Evolutionary conservation across 2,113 vertebrate genomes (phyloP), one percentile per base, ranked within the genome.

Genomic region (Coptodon rendalli): DNA sequence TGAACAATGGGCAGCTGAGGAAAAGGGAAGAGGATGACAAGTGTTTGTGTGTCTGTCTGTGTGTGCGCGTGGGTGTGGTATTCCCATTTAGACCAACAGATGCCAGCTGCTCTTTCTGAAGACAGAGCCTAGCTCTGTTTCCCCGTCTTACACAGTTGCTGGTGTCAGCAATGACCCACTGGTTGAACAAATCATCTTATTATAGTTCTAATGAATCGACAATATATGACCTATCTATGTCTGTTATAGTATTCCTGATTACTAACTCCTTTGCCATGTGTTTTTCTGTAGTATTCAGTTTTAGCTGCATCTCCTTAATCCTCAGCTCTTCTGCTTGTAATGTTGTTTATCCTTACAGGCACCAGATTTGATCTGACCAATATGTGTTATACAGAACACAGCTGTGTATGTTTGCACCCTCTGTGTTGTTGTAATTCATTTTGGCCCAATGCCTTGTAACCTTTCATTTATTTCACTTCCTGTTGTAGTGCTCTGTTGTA

Each of bases 1-100:
- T 50, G 71, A 91, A 88, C 85, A 92, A 85, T 27, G 71, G 52
- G 43, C 59, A 57, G 57, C 82, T 78, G 81, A 85, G 56, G 82
- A 84, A 27, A 19, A 4, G 31, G 68, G 66, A 71, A 80, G 54
- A 61, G 16, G 82, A 61, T 16, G 27, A 73, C 7, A 22, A 36
- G 29, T 29, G 73, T 79, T 57, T 81, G 89, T 66, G 84, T 84
- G 71, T 76, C 24, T 48, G 24, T 76, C 24, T 29, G 1, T 50
- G 84, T 68, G 59, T 52, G 90, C 48, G 76, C 52, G 80, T 84
- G 82, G 89, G 82, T 81, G 86, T 80, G 83, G 54, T 80, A 87
- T 89, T 90, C 61, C 80, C 87, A 87, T 92, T 89, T 34, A 89
- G 22, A 88, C 85, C 83, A 90, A 93, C 93, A 94, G 90, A 91